Conservation (phyloP, 37 sponge, comb jelly and placozoan species). For the Tethya wilhelma region DNA sequence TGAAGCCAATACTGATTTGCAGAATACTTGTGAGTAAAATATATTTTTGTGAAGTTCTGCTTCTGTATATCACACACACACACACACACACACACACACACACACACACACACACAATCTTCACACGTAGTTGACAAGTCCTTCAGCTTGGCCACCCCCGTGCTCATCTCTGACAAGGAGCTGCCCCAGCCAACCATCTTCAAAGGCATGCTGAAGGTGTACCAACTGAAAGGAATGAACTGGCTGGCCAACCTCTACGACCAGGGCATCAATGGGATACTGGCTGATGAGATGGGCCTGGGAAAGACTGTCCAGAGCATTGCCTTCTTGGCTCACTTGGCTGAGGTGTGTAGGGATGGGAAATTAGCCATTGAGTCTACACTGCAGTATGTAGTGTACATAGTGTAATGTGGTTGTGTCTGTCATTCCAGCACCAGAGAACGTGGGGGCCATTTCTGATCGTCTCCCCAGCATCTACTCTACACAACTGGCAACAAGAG, state of each 20-base stretch:
- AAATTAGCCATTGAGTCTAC: background rate
- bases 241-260: conserved; percentile 94
- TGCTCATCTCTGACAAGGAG: conserved; percentile 60
- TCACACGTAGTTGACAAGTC: conserved; percentile 66
- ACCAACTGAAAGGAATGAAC: conserved; percentile 97
- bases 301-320: conserved; percentile 95
- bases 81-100: background rate
- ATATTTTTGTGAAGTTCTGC: background rate
- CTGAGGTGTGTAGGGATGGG: conserved; percentile 62
- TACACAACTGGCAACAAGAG: conserved; percentile 98
- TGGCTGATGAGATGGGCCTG: conserved; percentile 98
- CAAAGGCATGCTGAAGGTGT: conserved; percentile 81
- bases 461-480: conserved; percentile 92
- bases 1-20: conserved; percentile 1
- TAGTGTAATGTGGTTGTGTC: background rate
- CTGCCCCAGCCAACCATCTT: conserved; percentile 85
- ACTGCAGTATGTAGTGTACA: background rate
- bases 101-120: background rate
- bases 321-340: conserved; percentile 85
- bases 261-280: conserved; percentile 97
- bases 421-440: conserved; percentile 57
- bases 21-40: conserved; percentile 36
- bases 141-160: conserved; percentile 88
- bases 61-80: background rate
- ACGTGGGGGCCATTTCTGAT: conserved; percentile 96